Conservation (phyloP, 2,113 vertebrate genomes). For the Zeus faber region DNA sequence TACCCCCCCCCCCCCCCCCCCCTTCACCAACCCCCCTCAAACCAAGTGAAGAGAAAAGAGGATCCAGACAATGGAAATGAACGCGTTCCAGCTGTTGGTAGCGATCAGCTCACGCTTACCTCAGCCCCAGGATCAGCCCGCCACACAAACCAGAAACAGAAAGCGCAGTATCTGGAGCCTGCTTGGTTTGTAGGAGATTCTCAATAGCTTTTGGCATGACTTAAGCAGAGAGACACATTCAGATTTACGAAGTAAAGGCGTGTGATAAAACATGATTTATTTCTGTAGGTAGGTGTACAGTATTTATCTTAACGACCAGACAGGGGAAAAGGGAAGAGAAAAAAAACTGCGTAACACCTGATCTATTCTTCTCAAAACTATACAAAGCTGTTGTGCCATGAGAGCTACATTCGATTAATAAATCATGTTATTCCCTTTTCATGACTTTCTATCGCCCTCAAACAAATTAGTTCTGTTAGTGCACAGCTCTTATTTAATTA, state of each 20-base stretch:
- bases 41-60: slow-evolving; percentile 40
- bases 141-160: slow-evolving; percentile 62
- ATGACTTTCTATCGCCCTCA: neutral
- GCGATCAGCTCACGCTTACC: slow-evolving; percentile 73
- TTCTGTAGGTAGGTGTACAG: neutral
- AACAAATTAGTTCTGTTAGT: slow-evolving; percentile 1
- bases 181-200: slow-evolving; percentile 36
- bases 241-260: slow-evolving; percentile 50
- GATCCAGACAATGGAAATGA: slow-evolving; percentile 62
- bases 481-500: too few relatives aligned
- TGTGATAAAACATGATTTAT: slow-evolving; percentile 36
- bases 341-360: too few relatives aligned
- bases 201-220: slow-evolving; percentile 35
- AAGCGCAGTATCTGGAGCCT: slow-evolving; percentile 30
- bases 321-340: too few relatives aligned
- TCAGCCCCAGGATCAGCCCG: slow-evolving; percentile 57
- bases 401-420: neutral
- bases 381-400: too few relatives aligned
- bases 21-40: slow-evolving; percentile 14
- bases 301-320: slow-evolving; percentile 20
- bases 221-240: slow-evolving; percentile 25
- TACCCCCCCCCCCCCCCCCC: slow-evolving; percentile 17
- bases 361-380: too few relatives aligned
- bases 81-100: slow-evolving; percentile 70
- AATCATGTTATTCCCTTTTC: neutral